Evolutionary conservation across 53 echinoderm and acorn worm genomes (phyloP), one percentile per base, ranked within the genome.

Genomic region (Mesocentrotus franciscanus): DNA sequence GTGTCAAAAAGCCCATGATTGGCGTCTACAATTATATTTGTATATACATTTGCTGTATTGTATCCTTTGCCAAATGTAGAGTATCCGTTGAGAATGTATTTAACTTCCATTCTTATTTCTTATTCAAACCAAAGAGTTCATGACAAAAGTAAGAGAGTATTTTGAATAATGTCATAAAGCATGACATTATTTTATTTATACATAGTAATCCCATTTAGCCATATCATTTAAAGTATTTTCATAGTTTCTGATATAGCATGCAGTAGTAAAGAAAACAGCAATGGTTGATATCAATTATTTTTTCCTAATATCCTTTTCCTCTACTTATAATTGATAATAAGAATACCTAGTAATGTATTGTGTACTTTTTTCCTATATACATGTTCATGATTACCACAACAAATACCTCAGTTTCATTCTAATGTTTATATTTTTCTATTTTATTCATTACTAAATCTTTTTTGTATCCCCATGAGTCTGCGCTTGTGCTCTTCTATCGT

Each of bases 361-460:
- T 81, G 81, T 81, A 81, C 81, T 81, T 20, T 49, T 49, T 2
- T 39, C 18, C 42, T 18, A 15, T 81, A 39, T 81, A 33, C 22
- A 81, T 22, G 9, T 81, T 29, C 22, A 81, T 22, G 9, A 39
- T 36, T 39, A 39, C 18, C 36, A 36, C 81, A 33, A 17, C 39
- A 81, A 39, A 81, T 81, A 81, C 81, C 81, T 81, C 81, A 81
- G 20, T 39, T 42, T 20, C 33, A 81, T 81, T 8, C 81, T 81
- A 42, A 81, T 81, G 81, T 81, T 81, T 81, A 81, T 81, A 81
- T 81, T 81, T 81, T 81, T 81, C 18, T 81, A 81, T 81, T 36
- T 81, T 81, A 81, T 81, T 81, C 81, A 81, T 42, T 39, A 81
- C 18, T 81, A 17, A 36, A 0, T 20, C 8, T 81, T 79, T 79